phyloP scores from a whole-genome alignment of 2,113 vertebrate genomes.

The Trochalopteron elliotii region DNA sequence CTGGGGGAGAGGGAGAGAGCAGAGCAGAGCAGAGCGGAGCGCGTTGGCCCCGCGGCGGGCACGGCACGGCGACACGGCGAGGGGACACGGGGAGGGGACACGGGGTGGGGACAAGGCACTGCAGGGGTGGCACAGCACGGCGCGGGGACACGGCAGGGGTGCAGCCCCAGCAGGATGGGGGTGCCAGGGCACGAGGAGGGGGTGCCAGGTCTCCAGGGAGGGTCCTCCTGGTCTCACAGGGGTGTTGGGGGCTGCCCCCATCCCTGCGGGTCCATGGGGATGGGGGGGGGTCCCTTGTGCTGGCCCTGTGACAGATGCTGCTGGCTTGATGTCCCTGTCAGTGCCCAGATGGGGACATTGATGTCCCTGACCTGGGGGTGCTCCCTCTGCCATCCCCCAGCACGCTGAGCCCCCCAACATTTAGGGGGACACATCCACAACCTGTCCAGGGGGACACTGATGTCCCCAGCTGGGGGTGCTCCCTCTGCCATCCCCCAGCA shows the following conservation, averaged over 20 bases:
- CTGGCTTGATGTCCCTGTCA: neutral
- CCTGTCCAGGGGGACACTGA: neutral
- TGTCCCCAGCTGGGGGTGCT: neutral
- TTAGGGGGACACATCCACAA: neutral
- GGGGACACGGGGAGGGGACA: neutral
- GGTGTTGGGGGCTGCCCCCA: neutral
- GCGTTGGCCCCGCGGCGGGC: conserved; percentile 17
- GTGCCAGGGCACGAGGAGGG: neutral
- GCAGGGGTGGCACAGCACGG: neutral
- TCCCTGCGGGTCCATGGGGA: neutral
- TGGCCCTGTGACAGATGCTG: accelerated
- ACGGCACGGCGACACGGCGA: neutral
- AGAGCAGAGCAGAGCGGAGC: conserved; percentile 72
- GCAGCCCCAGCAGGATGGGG: neutral
- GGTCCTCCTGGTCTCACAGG: neutral
- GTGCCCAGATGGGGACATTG: neutral
- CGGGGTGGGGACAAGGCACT: accelerated
- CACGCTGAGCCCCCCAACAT: accelerated
- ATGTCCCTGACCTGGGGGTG: neutral
- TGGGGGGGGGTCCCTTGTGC: neutral
- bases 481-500: neutral
- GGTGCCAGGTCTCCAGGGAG: conserved; percentile 23
- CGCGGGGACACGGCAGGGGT: neutral
- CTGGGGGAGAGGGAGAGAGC: conserved; percentile 91
- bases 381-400: neutral